Percentiles rank a stretch among this genome's conserved stretches.
Conservation (phyloP, 2,888 invertebrate genomes). For the Drosophila kuntzei region DNA sequence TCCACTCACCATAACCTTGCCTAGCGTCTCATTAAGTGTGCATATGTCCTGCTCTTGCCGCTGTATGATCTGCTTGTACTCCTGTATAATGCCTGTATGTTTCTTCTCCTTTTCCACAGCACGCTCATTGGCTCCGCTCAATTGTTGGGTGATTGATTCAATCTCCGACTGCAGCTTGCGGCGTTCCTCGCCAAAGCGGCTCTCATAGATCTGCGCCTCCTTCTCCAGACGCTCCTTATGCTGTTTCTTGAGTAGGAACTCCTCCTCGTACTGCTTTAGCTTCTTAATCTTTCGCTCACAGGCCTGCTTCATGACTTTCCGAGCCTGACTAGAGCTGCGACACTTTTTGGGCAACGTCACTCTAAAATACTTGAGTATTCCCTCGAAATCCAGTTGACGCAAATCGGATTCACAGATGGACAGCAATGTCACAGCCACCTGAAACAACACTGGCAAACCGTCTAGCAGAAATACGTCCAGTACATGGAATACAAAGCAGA, state of each 20-base stretch:
- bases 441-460: slow-evolving; percentile 97
- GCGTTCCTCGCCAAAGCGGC: slow-evolving; percentile 86
- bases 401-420: slow-evolving; percentile 96
- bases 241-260: slow-evolving; percentile 92
- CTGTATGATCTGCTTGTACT: slow-evolving; percentile 96
- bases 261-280: slow-evolving; percentile 97
- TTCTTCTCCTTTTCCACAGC: slow-evolving; percentile 90
- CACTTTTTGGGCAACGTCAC: slow-evolving; percentile 98
- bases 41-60: slow-evolving; percentile 93
- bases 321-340: slow-evolving; percentile 94
- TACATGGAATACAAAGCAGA: slow-evolving; percentile 98
- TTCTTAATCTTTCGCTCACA: slow-evolving; percentile 97
- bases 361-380: slow-evolving; percentile 98
- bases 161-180: slow-evolving; percentile 86
- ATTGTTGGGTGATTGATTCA: slow-evolving; percentile 90
- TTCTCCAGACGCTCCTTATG: slow-evolving; percentile 88
- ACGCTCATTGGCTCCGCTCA: slow-evolving; percentile 91
- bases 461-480: slow-evolving; percentile 97
- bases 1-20: slow-evolving; percentile 88
- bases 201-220: slow-evolving; percentile 90
- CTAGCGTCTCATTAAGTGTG: slow-evolving; percentile 87
- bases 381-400: slow-evolving; percentile 97
- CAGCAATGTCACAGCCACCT: slow-evolving; percentile 96
- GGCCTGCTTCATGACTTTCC: slow-evolving; percentile 95
- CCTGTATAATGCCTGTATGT: slow-evolving; percentile 93